Evolutionary conservation across 2,888 invertebrate species (phyloP).

Genomic region (Morpho deidamia): DNA sequence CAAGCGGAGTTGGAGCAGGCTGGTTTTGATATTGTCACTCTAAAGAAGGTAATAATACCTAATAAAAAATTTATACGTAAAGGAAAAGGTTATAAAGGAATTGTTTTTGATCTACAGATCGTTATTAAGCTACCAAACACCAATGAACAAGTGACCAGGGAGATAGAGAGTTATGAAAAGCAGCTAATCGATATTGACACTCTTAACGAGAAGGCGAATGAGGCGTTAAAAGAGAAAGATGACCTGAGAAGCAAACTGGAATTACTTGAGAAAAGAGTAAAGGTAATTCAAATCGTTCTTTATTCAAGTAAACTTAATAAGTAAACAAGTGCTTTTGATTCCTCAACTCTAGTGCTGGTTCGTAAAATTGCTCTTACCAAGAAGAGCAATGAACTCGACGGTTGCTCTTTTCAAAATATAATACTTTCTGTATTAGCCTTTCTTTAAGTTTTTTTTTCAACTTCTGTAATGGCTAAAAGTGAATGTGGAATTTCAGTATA

Average conservation of each 20-base stretch:
- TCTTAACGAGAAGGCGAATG: slow-evolving; percentile 82
- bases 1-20: slow-evolving; percentile 92
- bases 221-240: slow-evolving; percentile 83
- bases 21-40: slow-evolving; percentile 82
- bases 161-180: slow-evolving; percentile 87
- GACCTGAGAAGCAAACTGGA: slow-evolving; percentile 82
- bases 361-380: too few relatives aligned
- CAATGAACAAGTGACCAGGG: slow-evolving; percentile 80
- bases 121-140: slow-evolving; percentile 81
- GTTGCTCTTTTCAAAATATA: neutral
- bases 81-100: neutral
- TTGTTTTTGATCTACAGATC: slow-evolving; percentile 61
- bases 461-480: too few relatives aligned
- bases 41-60: slow-evolving; percentile 72
- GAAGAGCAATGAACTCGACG: too few relatives aligned
- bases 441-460: too few relatives aligned
- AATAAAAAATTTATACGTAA: neutral
- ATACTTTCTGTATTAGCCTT: too few relatives aligned
- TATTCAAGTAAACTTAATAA: too few relatives aligned
- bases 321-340: too few relatives aligned
- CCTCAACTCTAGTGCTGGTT: too few relatives aligned
- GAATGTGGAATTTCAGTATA: too few relatives aligned
- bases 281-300: slow-evolving; percentile 57
- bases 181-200: slow-evolving; percentile 89
- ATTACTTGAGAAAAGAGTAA: slow-evolving; percentile 83